Percentiles rank a stretch among this genome's conserved stretches.
Evolutionary conservation across 2,113 vertebrate species (phyloP).

Genomic region (Bostrychus sinensis): DNA sequence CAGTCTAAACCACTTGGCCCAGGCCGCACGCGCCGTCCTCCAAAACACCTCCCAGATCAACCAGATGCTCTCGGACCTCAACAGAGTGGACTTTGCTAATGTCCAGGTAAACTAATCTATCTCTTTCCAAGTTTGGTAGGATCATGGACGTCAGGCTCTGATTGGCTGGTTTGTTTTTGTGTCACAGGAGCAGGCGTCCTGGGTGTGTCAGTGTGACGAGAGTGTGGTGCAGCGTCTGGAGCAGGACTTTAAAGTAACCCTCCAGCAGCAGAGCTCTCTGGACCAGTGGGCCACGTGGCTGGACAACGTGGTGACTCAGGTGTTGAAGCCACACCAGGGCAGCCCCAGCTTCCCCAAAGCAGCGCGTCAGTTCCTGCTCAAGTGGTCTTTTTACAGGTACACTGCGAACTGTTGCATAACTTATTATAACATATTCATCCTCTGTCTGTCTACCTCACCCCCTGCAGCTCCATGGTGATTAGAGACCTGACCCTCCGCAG

Average conservation of each 20-base stretch:
- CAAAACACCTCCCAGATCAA: slow-evolving; percentile 99
- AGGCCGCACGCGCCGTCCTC: slow-evolving; percentile 93
- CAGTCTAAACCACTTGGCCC: slow-evolving; percentile 95
- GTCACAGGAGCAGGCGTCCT: slow-evolving; percentile 94
- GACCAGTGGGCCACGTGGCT: slow-evolving; percentile 98
- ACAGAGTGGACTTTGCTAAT: slow-evolving; percentile 96
- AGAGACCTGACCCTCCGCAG: slow-evolving; percentile 96
- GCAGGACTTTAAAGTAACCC: slow-evolving; percentile 96
- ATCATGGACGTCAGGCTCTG: not conserved
- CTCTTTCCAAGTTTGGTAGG: not conserved
- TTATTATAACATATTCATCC: not conserved
- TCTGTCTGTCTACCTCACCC: too few species aligned
- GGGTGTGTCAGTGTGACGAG: slow-evolving; percentile 99
- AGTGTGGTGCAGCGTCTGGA: slow-evolving; percentile 93
- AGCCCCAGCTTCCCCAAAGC: slow-evolving; percentile 93
- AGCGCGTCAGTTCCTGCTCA: slow-evolving; percentile 95
- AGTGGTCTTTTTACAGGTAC: slow-evolving; percentile 99
- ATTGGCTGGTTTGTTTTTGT: slow-evolving; percentile 13
- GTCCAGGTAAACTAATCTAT: slow-evolving; percentile 85
- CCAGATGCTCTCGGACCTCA: slow-evolving; percentile 99
- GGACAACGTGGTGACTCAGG: slow-evolving; percentile 93
- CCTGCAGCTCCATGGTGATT: slow-evolving; percentile 96
- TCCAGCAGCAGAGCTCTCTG: slow-evolving; percentile 98
- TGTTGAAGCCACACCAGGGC: slow-evolving; percentile 91
- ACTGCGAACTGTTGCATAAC: not conserved